Evolutionary conservation across 2,113 vertebrate genomes (phyloP).

Genomic region (Pteruthius melanotis): DNA sequence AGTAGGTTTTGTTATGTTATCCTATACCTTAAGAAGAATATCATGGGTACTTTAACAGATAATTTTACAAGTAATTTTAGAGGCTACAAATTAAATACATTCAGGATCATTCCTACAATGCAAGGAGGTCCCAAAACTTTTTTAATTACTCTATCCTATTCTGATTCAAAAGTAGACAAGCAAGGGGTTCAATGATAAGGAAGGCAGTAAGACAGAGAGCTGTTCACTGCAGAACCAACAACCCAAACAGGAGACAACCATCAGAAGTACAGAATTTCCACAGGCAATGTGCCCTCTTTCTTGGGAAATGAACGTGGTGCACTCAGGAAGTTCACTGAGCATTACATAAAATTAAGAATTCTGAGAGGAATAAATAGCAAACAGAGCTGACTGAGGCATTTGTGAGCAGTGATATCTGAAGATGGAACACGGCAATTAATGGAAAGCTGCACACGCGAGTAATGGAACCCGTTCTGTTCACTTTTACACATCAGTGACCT

Average conservation of each 20-base stretch:
- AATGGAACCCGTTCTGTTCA: neutral
- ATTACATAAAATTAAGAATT: neutral
- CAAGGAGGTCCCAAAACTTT: neutral
- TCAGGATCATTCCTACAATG: neutral
- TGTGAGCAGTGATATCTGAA: neutral
- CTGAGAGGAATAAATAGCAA: neutral
- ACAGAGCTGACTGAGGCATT: neutral
- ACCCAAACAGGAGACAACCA: neutral
- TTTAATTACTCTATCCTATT: neutral
- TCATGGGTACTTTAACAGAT: neutral
- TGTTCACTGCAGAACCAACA: neutral
- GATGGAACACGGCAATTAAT: neutral
- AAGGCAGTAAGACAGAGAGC: neutral
- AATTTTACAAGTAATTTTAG: neutral
- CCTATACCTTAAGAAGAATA: neutral
- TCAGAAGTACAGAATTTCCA: neutral
- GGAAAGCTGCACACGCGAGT: neutral
- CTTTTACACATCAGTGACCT: neutral
- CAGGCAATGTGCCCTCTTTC: accelerated
- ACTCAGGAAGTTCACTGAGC: neutral
- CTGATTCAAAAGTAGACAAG: neutral
- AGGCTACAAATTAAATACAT: neutral
- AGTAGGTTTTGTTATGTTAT: neutral
- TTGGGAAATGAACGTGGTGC: neutral
- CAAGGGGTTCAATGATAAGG: neutral